Evolutionary conservation across 2,888 invertebrate genomes (phyloP), one percentile per base, ranked within the genome.

Genomic region (Rhagophthalmus giganteus): DNA sequence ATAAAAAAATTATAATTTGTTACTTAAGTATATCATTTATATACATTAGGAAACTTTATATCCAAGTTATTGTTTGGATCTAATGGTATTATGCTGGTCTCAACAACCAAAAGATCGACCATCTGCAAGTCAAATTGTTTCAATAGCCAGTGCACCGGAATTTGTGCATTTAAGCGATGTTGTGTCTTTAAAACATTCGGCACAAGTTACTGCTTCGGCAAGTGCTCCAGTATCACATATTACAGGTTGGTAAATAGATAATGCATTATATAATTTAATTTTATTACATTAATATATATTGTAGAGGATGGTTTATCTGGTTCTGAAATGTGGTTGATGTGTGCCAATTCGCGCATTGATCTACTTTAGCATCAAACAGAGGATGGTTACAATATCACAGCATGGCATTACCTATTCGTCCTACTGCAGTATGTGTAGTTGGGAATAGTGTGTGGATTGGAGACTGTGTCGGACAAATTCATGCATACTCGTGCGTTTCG

Each of bases 11-110:
- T 9, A 40, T 16, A 28, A 15, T 25, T 28, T 45, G 10, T 15
- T n/a, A 40, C 31, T 25, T 54, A 27, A 34, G 37, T 25, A 38
- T 2, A 13, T 26, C 4, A 10, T 34, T 34, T 24, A 24, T 24
- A 20, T 41, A n/a, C n/a, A n/a, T 12, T 68, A 85, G 84, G 89
- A 92, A 71, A 84, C 89, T 2, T 81, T 86, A 39, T 91, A 90
- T 76, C 92, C 93, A 0, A 86, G 88, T 67, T 90, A 91, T 71
- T 85, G 95, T 69, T 77, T 99, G 42, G 98, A 98, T 74, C 79
- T 94, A 37, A 96, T 99, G 94, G 91, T 94, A 0, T 81, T 93
- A 5, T 97, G 97, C 73, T 99, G 98, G 99, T 85, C 90, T 8
- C 93, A 94, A 42, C 81, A 87, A 58, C 88, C 89, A 0, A 85